Base-by-base conservation (phyloP, 2,888 invertebrate species). In the Lasiommata megera region DNA sequence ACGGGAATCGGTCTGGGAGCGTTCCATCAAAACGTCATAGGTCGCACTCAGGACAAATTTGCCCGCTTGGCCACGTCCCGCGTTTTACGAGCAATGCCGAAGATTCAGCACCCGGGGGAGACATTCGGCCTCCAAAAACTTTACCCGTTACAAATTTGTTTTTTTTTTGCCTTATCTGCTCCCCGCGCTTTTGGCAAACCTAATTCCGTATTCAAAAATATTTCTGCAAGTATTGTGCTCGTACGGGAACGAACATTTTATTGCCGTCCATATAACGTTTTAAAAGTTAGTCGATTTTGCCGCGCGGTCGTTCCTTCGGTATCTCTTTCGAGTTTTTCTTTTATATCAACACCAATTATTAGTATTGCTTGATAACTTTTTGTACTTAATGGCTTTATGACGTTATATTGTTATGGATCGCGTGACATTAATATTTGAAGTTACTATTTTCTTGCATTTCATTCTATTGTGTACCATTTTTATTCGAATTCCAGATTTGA, bases 191-290 rank as follows among this genome's bases (percentile, higher is more conserved):
- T 89, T 87, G 88, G 82, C 88, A 84, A 87, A 89, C 90, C 90
- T 90, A 90, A 90, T 90, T 90, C 88, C 82, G 90, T 90, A 90
- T 90, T 90, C 90, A 90, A 90, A 90, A 90, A 90, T 90, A 89
- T 90, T 88, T 89, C 85, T 84, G 85, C 89, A 82, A 88, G 89
- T 89, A 89, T 90, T 89, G 90, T 90, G 82, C 81, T 86, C 82
- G 88, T 84, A 88, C 85, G 82, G 73, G 78, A 83, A 79, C 82
- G 80, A 83, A 82, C 87, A 83, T 88, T 90, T 90, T 90, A 90
- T 90, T 82, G 80, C 88, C 79, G 82, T 69, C 84, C 88, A 84
- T 90, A 90, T 90, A 90, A 87, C 89, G 90, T 87, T 90, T 90
- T 89, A 87, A 89, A 90, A 90, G 85, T 89, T 90, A 77, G 82